Evolutionary conservation across 2,113 vertebrate species (phyloP).

Genomic region (Ptilonorhynchus violaceus): DNA sequence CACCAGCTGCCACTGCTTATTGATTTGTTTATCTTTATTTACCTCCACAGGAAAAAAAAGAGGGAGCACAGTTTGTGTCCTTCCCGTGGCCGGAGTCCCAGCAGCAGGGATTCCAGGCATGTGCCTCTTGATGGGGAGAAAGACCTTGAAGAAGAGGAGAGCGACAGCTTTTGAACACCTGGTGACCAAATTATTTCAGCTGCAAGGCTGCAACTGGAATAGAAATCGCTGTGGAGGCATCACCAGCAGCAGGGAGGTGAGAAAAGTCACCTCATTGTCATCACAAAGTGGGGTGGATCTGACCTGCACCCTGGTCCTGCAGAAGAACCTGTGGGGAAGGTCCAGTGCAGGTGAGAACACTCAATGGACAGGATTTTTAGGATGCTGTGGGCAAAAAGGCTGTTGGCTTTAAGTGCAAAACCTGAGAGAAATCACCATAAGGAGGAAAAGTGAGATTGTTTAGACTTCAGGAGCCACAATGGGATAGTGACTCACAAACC

Average conservation of each 20-base stretch:
- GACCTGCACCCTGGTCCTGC: not conserved
- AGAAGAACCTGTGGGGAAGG: not conserved
- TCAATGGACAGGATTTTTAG: accelerated
- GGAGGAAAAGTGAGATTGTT: not conserved
- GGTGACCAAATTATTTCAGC: not conserved
- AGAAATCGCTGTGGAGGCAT: not conserved
- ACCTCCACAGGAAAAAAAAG: not conserved
- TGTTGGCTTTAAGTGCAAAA: not conserved
- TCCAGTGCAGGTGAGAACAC: not conserved
- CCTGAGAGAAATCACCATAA: not conserved
- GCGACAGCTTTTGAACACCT: not conserved
- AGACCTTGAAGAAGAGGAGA: not conserved
- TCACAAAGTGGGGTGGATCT: not conserved
- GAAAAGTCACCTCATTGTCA: not conserved
- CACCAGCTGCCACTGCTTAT: constrained; percentile 34
- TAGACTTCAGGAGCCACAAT: not conserved
- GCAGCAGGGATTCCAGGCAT: not conserved
- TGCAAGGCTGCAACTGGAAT: not conserved
- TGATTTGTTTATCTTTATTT: constrained; percentile 49
- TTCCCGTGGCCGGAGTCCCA: not conserved
- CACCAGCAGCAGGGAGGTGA: not conserved
- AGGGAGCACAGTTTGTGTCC: not conserved
- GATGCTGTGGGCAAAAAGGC: not conserved
- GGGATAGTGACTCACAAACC: not conserved
- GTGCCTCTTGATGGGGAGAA: not conserved